These are phyloP conservation scores for Tympanoctomys barrerae DNA, from an alignment of 2,797 vertebrate genomes.

Conservation along the genomic window DNA sequence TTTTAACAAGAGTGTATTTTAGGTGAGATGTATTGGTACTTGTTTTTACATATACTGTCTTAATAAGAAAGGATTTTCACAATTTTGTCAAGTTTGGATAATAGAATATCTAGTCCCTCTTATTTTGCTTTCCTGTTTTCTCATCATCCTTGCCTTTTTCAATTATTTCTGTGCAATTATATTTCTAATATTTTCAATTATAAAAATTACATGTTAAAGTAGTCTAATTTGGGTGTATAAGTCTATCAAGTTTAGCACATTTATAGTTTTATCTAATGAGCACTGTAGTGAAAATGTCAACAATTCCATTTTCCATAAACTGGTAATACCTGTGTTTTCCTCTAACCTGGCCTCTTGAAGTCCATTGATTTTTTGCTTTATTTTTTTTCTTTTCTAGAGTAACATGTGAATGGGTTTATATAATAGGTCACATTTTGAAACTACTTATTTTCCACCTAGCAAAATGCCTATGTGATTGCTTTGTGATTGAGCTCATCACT, in stretches of 20 bases:
- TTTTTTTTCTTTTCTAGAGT: neutral
- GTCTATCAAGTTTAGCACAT: neutral
- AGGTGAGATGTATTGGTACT: neutral
- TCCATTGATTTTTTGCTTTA: neutral
- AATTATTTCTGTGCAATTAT: neutral
- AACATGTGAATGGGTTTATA: neutral
- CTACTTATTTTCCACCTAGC: neutral
- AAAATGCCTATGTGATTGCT: neutral
- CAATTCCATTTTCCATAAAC: no score
- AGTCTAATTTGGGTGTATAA: neutral
- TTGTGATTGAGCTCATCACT: neutral
- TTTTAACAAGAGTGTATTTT: neutral
- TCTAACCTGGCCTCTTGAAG: neutral
- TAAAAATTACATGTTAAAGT: neutral
- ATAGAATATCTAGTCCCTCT: accelerated
- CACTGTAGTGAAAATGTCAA: accelerated
- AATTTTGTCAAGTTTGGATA: neutral
- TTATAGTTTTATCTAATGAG: neutral
- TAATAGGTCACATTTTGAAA: neutral
- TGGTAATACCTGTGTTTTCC: neutral
- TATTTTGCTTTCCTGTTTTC: neutral
- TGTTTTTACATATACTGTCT: neutral
- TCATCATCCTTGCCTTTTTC: neutral
- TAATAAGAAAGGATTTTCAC: neutral
- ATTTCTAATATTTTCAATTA: neutral